A percentile compares a stretch with the other conserved stretches of the same genome.
Conservation (phyloP, 2,888 invertebrate genomes). For the Tinea pellionella region DNA sequence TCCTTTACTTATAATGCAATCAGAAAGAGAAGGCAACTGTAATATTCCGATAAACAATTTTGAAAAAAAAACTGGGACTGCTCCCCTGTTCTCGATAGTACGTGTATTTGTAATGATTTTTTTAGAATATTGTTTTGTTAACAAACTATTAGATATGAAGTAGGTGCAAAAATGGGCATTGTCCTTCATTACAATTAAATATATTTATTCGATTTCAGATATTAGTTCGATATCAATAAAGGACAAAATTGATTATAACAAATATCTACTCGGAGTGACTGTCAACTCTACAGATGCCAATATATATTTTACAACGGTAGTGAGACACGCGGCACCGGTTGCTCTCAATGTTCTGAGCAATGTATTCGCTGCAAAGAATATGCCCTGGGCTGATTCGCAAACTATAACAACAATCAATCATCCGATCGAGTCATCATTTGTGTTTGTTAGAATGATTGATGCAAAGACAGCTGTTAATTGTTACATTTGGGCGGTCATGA, state of each 20-base stretch:
- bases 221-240: too few species aligned
- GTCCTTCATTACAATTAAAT: too few species aligned
- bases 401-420: constrained; percentile 28
- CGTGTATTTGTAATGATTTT: too few species aligned
- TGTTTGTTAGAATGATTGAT: neutral
- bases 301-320: constrained; percentile 59
- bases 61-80: too few species aligned
- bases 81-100: too few species aligned
- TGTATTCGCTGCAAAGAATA: constrained; percentile 27
- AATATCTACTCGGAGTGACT: constrained; percentile 59
- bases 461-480: constrained; percentile 20
- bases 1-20: too few species aligned
- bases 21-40: too few species aligned
- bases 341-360: constrained; percentile 62
- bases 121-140: too few species aligned
- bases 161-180: too few species aligned
- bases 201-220: too few species aligned
- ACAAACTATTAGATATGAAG: too few species aligned
- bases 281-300: constrained; percentile 41
- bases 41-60: too few species aligned
- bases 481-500: constrained; percentile 23
- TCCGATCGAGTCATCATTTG: constrained; percentile 22
- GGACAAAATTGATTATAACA: constrained; percentile 28
- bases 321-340: constrained; percentile 65
- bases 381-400: constrained; percentile 21